Conservation (phyloP, 1,140 invertebrate genomes). For the Onthophagus taurus region DNA sequence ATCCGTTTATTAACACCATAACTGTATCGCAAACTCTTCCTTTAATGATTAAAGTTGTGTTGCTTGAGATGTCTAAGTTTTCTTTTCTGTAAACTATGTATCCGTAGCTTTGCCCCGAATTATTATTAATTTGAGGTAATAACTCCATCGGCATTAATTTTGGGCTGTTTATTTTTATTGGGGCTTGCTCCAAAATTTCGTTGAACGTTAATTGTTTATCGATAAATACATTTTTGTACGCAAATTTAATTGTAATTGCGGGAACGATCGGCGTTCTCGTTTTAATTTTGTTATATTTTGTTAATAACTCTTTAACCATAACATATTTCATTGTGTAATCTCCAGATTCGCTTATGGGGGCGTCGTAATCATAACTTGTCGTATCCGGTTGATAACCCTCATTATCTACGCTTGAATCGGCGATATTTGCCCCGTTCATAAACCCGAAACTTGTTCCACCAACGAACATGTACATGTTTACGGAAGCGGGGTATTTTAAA, state of each 20-base stretch:
- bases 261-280: constrained; percentile 36
- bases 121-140: constrained; percentile 45
- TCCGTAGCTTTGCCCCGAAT: constrained; percentile 48
- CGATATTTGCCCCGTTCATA: constrained; percentile 47
- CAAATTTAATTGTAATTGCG: constrained; percentile 24
- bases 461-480: constrained; percentile 62
- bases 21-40: constrained; percentile 45
- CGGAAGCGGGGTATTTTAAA: constrained; percentile 40
- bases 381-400: constrained; percentile 39
- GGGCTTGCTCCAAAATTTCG: constrained; percentile 25
- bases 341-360: constrained; percentile 40
- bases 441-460: constrained; percentile 65
- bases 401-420: constrained; percentile 16
- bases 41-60: constrained; percentile 35
- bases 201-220: constrained; percentile 26
- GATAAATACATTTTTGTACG: constrained; percentile 29
- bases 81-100: constrained; percentile 44
- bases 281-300: constrained; percentile 35
- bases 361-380: constrained; percentile 48
- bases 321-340: constrained; percentile 37
- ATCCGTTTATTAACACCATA: constrained; percentile 41
- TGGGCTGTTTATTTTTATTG: constrained; percentile 13
- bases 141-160: constrained; percentile 44
- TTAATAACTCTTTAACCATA: constrained; percentile 27
- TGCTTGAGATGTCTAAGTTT: constrained; percentile 21